Base-by-base conservation (phyloP, 2,888 invertebrate species). In the Platycheirus rosarum region DNA sequence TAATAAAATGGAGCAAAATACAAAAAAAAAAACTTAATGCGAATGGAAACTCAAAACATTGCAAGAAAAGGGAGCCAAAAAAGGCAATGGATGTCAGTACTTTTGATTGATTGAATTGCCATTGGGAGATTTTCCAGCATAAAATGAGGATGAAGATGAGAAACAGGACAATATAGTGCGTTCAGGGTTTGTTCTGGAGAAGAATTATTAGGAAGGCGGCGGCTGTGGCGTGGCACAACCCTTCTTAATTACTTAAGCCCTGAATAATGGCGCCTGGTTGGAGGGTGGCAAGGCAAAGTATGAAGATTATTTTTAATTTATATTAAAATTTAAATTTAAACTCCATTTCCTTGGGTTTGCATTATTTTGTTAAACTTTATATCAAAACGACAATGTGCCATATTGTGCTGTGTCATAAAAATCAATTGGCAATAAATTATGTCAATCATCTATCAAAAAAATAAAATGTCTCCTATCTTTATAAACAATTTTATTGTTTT, bases 51-150 rank as follows among this genome's bases (percentile, higher is more conserved):
- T 51, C 37, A 53, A 76, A 66, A 62, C 68, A 69, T 70, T 69
- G 42, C 75, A 62, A 65, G 75, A 82, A 76, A 75, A 70, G 49
- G 75, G 66, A 82, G 57, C 53, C 26, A 35, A 46, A 51, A 76
- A 76, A 62, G 71, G 82, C 76, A 71, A 77, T 68, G 77, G 76
- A 68, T 82, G 82, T 82, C 82, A 82, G 82, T 77, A 63, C 76
- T 77, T 82, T 82, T 82, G 82, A 82, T 82, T 82, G 82, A 82
- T 82, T 82, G 82, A 82, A 77, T 77, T 82, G 82, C 82, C 82
- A 82, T 76, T 82, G 82, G 82, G 82, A 82, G 82, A 82, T 82
- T 82, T 82, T 82, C 82, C 82, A 77, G 66, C 70, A 20, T 14
- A 57, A 62, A 40, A 57, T 40, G 40, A 55, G 23, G 16, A 51